Conservation (phyloP, 2,797 vertebrate species). For the Pogoniulus pusillus region DNA sequence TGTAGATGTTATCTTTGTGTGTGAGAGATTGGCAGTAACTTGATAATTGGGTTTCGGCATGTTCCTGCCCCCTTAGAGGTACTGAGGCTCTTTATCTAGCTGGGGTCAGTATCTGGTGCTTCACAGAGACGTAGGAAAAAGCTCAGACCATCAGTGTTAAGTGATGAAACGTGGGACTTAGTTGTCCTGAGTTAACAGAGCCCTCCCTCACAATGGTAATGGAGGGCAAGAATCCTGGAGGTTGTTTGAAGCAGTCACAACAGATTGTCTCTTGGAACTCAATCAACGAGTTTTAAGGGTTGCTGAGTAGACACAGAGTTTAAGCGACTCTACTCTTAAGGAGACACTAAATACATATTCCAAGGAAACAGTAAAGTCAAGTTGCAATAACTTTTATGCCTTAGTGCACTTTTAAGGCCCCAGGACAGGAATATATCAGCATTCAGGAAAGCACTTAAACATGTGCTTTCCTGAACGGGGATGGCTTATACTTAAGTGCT, state of each 20-base stretch:
- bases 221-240: background rate
- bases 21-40: background rate
- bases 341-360: conserved; percentile 43
- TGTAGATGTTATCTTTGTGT: background rate
- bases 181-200: too few species aligned
- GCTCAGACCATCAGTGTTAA: background rate
- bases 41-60: background rate
- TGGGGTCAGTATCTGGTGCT: background rate
- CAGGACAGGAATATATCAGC: conserved; percentile 30
- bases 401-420: conserved; percentile 38
- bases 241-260: background rate
- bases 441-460: conserved; percentile 67
- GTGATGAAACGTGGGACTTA: background rate
- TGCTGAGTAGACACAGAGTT: conserved; percentile 1
- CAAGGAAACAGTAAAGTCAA: conserved; percentile 10
- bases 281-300: background rate
- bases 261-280: conserved; percentile 18
- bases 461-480: conserved; percentile 48
- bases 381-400: conserved; percentile 44
- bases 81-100: background rate
- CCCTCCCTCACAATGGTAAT: background rate
- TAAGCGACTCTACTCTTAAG: conserved; percentile 7
- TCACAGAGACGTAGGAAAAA: background rate
- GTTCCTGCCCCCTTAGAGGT: background rate
- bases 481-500: conserved; percentile 57